Evolutionary conservation across 1,140 invertebrate genomes (phyloP).

Genomic region (Zaprionus gabonicus): DNA sequence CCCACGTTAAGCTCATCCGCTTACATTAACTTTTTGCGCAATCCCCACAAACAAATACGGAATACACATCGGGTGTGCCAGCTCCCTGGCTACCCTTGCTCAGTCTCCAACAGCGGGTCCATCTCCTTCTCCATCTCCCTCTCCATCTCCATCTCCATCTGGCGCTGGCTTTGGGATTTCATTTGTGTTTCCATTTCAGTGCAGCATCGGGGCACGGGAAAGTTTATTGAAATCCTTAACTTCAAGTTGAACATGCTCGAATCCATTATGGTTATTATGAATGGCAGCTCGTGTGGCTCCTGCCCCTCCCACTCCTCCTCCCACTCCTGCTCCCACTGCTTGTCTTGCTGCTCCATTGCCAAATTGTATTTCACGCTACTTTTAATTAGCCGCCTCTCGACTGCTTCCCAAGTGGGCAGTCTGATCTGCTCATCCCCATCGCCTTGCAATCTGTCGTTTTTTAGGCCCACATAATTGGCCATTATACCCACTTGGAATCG

Average conservation of each 20-base stretch:
- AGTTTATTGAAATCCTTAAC: slow-evolving; percentile 43
- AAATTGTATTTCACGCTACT: slow-evolving; percentile 72
- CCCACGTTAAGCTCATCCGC: slow-evolving; percentile 43
- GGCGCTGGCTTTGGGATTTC: slow-evolving; percentile 8
- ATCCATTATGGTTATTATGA: slow-evolving; percentile 58
- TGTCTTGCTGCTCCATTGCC: slow-evolving; percentile 34
- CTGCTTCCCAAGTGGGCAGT: slow-evolving; percentile 17
- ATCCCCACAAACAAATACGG: slow-evolving; percentile 22
- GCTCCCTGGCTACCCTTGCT: not conserved
- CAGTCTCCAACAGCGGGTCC: not conserved
- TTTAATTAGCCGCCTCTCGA: slow-evolving; percentile 71
- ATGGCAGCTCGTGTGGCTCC: slow-evolving; percentile 19
- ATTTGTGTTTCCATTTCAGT: slow-evolving; percentile 27
- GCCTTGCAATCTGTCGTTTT: slow-evolving; percentile 28
- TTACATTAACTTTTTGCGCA: slow-evolving; percentile 45
- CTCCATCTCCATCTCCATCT: not conserved
- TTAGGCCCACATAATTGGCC: slow-evolving; percentile 71
- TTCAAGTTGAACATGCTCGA: slow-evolving; percentile 50
- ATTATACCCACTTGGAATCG: slow-evolving; percentile 70
- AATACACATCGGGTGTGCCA: not conserved
- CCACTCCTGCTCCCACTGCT: not conserved
- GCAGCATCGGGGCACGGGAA: not conserved
- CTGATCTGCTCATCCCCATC: not conserved
- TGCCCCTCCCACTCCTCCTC: too few species aligned
- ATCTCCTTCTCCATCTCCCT: not conserved